Percentiles rank a stretch among this genome's conserved stretches.
Conservation (phyloP, 2,888 invertebrate species). For the Platerodrilus igneus region DNA sequence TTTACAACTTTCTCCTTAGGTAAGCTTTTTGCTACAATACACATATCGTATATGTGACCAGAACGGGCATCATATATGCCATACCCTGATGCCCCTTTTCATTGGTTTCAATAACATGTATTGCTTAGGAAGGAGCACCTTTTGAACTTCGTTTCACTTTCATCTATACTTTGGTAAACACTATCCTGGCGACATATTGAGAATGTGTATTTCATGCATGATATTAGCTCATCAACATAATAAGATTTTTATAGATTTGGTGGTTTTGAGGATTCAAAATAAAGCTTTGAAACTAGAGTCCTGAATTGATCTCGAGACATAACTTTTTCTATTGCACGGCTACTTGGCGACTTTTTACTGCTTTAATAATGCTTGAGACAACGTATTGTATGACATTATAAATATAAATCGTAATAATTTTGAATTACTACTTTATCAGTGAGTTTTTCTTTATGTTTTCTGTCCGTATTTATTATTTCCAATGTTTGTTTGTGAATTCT, state of each 20-base stretch:
- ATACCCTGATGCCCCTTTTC: constrained; percentile 26
- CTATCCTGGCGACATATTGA: constrained; percentile 14
- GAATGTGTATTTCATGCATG: constrained; percentile 20
- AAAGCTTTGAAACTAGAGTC: constrained; percentile 14
- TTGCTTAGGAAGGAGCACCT: constrained; percentile 27
- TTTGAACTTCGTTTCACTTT: too few species aligned
- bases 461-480: constrained; percentile 7
- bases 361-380: constrained; percentile 11
- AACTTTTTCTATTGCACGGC: constrained; percentile 9
- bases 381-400: constrained; percentile 17
- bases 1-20: constrained; percentile 28
- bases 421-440: constrained; percentile 13
- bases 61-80: constrained; percentile 26
- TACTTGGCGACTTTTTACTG: constrained; percentile 10
- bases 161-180: constrained; percentile 15
- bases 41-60: constrained; percentile 32
- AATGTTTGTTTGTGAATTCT: constrained; percentile 5
- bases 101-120: constrained; percentile 27
- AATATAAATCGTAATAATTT: constrained; percentile 12
- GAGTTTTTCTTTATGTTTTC: constrained; percentile 10
- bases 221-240: constrained; percentile 16
- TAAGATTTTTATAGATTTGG: constrained; percentile 10
- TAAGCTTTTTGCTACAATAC: constrained; percentile 32
- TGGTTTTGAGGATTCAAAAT: constrained; percentile 15
- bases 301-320: constrained; percentile 15